These are phyloP conservation scores for Tapirus terrestris DNA, from an alignment of 2,113 vertebrate genomes.

Conservation along the genomic window DNA sequence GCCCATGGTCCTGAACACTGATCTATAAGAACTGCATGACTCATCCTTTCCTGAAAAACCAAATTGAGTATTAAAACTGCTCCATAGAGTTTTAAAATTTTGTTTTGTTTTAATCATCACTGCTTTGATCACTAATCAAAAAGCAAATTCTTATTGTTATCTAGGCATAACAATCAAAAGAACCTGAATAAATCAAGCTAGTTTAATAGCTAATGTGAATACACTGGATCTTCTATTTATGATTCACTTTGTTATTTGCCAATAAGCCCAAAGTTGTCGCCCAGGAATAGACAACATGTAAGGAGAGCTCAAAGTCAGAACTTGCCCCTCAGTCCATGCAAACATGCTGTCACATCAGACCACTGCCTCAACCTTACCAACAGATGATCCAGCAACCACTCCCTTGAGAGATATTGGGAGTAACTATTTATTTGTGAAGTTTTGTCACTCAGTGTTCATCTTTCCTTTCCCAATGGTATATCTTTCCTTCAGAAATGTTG, in stretches of 20 bases:
- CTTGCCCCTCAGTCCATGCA: background rate
- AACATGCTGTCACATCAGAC: background rate
- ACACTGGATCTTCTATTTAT: background rate
- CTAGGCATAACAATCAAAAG: background rate
- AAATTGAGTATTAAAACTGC: constrained; percentile 7
- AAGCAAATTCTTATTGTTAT: constrained; percentile 5
- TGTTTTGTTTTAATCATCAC: constrained; percentile 25
- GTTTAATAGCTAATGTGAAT: background rate
- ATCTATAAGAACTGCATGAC: background rate
- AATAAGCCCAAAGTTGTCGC: background rate
- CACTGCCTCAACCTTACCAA: background rate
- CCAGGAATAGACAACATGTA: background rate
- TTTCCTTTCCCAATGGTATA: background rate
- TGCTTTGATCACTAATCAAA: background rate
- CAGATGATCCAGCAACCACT: background rate
- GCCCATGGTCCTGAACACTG: background rate
- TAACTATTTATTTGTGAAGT: background rate
- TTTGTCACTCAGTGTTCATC: background rate
- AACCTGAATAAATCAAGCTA: background rate
- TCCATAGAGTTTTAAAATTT: background rate
- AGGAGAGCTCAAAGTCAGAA: background rate
- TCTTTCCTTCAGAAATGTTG: background rate
- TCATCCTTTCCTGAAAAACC: background rate
- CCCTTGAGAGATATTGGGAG: background rate
- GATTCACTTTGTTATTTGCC: background rate